phyloP scores from a whole-genome alignment of 2,888 invertebrate species.

The Ischnura elegans region DNA sequence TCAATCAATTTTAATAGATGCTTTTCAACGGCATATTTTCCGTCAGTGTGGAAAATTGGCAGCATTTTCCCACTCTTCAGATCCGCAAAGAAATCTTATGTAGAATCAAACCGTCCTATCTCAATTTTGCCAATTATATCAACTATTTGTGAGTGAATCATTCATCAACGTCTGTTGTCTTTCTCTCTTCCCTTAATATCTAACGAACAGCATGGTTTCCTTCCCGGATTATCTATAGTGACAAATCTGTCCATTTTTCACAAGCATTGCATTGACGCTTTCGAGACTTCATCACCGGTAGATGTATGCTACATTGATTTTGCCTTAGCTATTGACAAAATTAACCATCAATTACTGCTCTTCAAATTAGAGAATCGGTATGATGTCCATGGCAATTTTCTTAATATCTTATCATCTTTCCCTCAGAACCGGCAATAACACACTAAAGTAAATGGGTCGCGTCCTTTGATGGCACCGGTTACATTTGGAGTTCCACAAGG shows the following conservation, averaged over 20 bases:
- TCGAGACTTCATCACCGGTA: background rate
- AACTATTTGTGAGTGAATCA: background rate
- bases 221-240: no score
- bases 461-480: no score
- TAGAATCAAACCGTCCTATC: no score
- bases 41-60: no score
- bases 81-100: background rate
- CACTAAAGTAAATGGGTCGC: background rate
- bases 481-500: no score
- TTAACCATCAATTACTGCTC: background rate
- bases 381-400: no score
- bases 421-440: background rate
- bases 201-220: background rate
- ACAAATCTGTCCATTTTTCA: no score
- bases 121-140: no score
- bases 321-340: background rate
- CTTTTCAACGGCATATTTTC: background rate
- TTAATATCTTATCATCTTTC: background rate
- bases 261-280: background rate
- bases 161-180: background rate
- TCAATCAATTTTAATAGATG: background rate
- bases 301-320: background rate
- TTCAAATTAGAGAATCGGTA: background rate
- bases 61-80: background rate
- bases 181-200: background rate